Percentiles rank a stretch among this genome's conserved stretches.
phyloP scores from a whole-genome alignment of 2,797 vertebrate species.

The Pygocentrus nattereri region DNA sequence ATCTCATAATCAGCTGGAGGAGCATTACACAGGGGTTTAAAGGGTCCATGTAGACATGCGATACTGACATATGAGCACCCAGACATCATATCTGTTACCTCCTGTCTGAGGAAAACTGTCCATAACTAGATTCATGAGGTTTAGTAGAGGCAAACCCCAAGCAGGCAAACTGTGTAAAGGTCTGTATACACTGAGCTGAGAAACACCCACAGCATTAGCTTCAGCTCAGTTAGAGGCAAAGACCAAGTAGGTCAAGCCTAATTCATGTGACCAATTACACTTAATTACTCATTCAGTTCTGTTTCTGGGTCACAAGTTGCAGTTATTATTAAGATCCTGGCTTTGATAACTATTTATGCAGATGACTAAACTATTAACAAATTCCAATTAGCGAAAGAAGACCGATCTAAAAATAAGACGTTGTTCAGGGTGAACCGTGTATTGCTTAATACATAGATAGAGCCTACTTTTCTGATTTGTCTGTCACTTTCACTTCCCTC shows the following conservation, averaged over 20 bases:
- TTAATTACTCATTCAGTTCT: not conserved
- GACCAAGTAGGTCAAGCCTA: not conserved
- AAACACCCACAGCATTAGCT: not conserved
- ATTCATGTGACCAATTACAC: not conserved
- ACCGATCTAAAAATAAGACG: conserved; percentile 28
- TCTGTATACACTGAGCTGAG: not conserved
- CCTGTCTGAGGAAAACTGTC: not conserved
- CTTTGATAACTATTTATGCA: conserved; percentile 1
- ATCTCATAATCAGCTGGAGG: conserved; percentile 83
- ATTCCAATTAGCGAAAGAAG: not conserved
- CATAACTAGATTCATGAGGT: not conserved
- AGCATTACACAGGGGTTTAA: not conserved
- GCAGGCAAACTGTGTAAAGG: not conserved
- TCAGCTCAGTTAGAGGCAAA: not conserved
- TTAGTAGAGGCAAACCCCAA: not conserved
- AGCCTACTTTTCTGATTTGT: conserved; percentile 48
- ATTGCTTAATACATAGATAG: not conserved
- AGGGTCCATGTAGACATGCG: no score
- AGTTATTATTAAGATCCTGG: conserved; percentile 14
- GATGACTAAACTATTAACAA: not conserved
- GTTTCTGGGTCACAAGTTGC: not conserved
- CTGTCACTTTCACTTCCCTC: conserved; percentile 69
- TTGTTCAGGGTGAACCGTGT: no score
- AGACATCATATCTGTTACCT: not conserved
- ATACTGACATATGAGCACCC: no score